A percentile compares a stretch with the other conserved stretches of the same genome.
These are phyloP conservation scores for Miltochrista miniata DNA, from an alignment of 2,888 invertebrate genomes.

Conservation along the genomic window DNA sequence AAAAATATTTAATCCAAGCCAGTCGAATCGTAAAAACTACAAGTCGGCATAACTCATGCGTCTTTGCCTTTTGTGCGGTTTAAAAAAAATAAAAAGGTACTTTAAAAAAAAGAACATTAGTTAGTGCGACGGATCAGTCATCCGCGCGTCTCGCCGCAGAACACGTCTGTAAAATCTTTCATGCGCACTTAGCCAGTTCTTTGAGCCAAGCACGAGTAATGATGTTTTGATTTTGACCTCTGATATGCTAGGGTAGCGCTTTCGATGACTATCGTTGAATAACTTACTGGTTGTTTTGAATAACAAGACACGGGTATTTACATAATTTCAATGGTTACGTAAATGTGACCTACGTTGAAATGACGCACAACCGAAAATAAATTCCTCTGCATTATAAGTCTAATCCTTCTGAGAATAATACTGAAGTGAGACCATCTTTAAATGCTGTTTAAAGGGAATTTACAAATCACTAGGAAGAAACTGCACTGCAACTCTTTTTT, in stretches of 20 bases:
- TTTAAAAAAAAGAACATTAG: constrained; percentile 76
- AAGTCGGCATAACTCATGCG: constrained; percentile 78
- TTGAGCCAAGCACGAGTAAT: constrained; percentile 55
- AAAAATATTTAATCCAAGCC: constrained; percentile 77
- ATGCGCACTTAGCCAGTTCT: constrained; percentile 6
- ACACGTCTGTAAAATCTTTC: constrained; percentile 63
- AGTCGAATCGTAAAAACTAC: constrained; percentile 79
- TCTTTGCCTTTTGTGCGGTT: constrained; percentile 75
- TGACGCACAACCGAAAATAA: constrained; percentile 4
- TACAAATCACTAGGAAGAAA: not conserved
- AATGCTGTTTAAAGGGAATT: too few relatives aligned
- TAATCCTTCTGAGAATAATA: constrained; percentile 4
- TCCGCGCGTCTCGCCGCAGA: constrained; percentile 65
- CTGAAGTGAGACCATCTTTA: not conserved
- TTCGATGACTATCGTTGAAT: constrained; percentile 33
- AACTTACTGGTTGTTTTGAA: constrained; percentile 32
- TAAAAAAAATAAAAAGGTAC: constrained; percentile 65
- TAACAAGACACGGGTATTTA: constrained; percentile 34
- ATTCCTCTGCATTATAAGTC: constrained; percentile 6
- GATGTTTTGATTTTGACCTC: constrained; percentile 65
- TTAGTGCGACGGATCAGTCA: constrained; percentile 79
- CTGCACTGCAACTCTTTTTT: too few relatives aligned
- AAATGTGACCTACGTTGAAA: constrained; percentile 25
- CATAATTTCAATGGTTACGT: constrained; percentile 29
- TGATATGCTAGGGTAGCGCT: constrained; percentile 34